These are phyloP conservation scores for Coreoperca whiteheadi DNA, from an alignment of 2,113 vertebrate genomes.

Conservation along the genomic window DNA sequence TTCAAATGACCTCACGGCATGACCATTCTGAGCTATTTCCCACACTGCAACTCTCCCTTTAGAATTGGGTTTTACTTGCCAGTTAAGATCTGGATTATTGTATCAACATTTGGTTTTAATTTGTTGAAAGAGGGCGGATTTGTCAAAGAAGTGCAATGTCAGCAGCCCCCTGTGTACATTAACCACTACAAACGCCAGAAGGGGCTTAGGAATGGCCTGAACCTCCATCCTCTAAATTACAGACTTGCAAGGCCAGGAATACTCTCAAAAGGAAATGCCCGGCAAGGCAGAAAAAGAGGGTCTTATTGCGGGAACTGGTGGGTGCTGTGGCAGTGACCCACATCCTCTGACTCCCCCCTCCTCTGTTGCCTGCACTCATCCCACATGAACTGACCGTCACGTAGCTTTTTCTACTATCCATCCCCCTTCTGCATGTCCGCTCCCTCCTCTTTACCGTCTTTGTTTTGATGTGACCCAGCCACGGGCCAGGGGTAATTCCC, in stretches of 20 bases:
- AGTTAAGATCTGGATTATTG: conserved; percentile 54
- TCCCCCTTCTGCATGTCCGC: background rate
- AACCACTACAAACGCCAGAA: conserved; percentile 66
- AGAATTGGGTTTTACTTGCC: conserved; percentile 26
- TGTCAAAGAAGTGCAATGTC: conserved; percentile 70
- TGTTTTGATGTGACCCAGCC: conserved; percentile 47
- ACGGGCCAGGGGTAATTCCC: conserved; percentile 55
- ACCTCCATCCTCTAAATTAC: conserved; percentile 72
- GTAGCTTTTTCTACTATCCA: conserved; percentile 6
- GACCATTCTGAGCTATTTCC: conserved; percentile 53
- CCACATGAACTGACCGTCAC: conserved; percentile 53
- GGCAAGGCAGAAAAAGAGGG: conserved; percentile 72
- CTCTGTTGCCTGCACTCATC: conserved; percentile 35
- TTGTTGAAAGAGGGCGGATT: conserved; percentile 60
- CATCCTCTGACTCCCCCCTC: conserved; percentile 68
- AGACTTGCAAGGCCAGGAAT: conserved; percentile 75
- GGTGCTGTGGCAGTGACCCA: conserved; percentile 76
- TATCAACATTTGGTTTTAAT: conserved; percentile 79
- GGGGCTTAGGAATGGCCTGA: conserved; percentile 62
- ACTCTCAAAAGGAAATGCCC: conserved; percentile 69
- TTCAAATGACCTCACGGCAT: conserved; percentile 65
- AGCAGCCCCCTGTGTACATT: conserved; percentile 65
- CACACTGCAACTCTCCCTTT: conserved; percentile 40
- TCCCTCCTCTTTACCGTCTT: background rate
- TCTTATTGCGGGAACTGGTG: conserved; percentile 78